Conservation (phyloP, 2,797 vertebrate genomes). For the Phrynocephalus forsythii region DNA sequence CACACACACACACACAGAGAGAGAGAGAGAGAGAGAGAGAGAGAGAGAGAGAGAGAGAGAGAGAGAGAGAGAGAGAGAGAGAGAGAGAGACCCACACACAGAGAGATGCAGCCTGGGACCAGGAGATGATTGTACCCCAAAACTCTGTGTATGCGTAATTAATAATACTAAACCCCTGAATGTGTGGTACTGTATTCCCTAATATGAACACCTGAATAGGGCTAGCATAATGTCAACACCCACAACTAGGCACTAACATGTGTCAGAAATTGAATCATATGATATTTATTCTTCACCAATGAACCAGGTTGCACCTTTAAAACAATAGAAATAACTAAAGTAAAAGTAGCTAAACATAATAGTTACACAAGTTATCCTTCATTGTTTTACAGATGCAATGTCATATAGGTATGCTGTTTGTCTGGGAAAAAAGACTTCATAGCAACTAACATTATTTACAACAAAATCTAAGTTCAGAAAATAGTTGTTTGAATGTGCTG, state of each 20-base stretch:
- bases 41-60: too few species aligned
- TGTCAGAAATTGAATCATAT: background rate
- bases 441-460: background rate
- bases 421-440: background rate
- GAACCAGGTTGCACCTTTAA: background rate
- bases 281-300: background rate
- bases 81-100: too few species aligned
- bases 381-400: background rate
- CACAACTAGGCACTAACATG: background rate
- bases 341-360: background rate
- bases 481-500: background rate
- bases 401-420: background rate
- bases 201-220: too few species aligned
- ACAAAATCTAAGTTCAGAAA: background rate
- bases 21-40: too few species aligned
- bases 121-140: too few species aligned
- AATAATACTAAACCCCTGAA: too few species aligned
- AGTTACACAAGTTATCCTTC: background rate
- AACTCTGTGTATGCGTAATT: too few species aligned
- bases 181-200: too few species aligned
- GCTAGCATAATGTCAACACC: background rate
- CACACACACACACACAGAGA: too few species aligned
- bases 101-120: too few species aligned
- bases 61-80: too few species aligned
- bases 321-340: background rate